phyloP scores from a whole-genome alignment of 1,140 invertebrate species.

The Cotesia typhae region DNA sequence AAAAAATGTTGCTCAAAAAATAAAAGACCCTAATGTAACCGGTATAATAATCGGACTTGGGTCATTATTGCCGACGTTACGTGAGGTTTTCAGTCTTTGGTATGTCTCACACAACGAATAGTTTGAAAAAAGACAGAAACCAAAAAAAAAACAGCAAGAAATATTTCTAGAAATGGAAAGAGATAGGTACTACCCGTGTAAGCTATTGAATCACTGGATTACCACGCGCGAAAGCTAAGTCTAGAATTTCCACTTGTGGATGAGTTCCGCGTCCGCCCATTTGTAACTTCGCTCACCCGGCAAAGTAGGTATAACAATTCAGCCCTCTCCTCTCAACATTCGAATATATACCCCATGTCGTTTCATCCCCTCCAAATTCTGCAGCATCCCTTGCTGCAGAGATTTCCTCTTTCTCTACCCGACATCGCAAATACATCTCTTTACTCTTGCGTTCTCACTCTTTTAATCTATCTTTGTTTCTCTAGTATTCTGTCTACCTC shows the following conservation, averaged over 20 bases:
- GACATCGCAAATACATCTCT: conserved; percentile 34
- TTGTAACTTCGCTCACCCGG: conserved; percentile 63
- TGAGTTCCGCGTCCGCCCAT: conserved; percentile 62
- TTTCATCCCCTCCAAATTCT: conserved; percentile 5
- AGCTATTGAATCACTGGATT: conserved; percentile 52
- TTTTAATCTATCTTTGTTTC: conserved; percentile 6
- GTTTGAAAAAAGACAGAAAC: too few relatives aligned
- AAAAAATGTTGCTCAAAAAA: background rate
- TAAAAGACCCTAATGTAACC: conserved; percentile 51
- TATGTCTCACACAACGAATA: background rate
- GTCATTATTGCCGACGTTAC: conserved; percentile 52
- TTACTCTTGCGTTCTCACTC: conserved; percentile 49
- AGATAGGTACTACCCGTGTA: conserved; percentile 27
- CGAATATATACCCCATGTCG: too few relatives aligned
- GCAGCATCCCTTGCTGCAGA: conserved; percentile 32
- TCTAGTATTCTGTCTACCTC: conserved; percentile 14
- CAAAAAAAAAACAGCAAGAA: conserved; percentile 10
- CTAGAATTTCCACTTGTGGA: conserved; percentile 53
- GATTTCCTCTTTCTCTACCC: conserved; percentile 20
- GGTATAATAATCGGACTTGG: conserved; percentile 44
- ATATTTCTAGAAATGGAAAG: background rate
- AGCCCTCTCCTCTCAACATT: conserved; percentile 33
- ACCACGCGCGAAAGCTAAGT: conserved; percentile 39
- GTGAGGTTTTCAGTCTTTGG: conserved; percentile 43
- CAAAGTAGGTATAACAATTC: conserved; percentile 61